These are phyloP conservation scores for Caenorhabditis latens DNA, from an alignment of 1,140 invertebrate genomes.

Conservation along the genomic window DNA sequence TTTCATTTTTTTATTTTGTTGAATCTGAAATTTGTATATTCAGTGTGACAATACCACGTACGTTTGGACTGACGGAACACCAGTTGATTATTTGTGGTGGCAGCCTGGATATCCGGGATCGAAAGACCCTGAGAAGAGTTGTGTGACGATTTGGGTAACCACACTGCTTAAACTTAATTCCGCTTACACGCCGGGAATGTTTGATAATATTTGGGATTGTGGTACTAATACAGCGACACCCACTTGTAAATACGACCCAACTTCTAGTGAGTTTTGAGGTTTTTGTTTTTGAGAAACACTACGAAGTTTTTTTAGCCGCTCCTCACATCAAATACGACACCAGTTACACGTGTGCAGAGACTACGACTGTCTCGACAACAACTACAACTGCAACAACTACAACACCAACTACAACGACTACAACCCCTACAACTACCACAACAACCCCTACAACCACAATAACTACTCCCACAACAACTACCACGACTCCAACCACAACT, in stretches of 20 bases:
- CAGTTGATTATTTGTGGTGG: conserved; percentile 32
- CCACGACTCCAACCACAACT: neutral
- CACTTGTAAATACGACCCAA: neutral
- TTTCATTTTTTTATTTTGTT: neutral
- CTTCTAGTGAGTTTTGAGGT: neutral
- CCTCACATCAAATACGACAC: conserved; percentile 27
- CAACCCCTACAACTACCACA: neutral
- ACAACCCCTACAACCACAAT: neutral
- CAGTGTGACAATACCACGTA: conserved; percentile 16
- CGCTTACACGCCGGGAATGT: neutral
- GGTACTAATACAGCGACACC: conserved; percentile 13
- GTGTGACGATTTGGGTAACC: conserved; percentile 16
- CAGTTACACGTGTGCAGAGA: neutral
- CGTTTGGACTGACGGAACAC: conserved; percentile 18
- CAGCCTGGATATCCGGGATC: conserved; percentile 24
- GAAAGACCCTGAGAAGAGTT: conserved; percentile 17
- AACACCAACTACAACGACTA: neutral
- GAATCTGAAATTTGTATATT: neutral
- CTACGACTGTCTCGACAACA: neutral
- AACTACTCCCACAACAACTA: neutral
- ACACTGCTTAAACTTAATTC: neutral
- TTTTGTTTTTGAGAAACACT: neutral
- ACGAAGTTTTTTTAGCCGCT: neutral
- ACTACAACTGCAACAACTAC: neutral
- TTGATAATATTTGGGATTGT: conserved; percentile 49